Evolutionary conservation across 2,888 invertebrate genomes (phyloP), one percentile per base, ranked within the genome.

Genomic region (Athetis lepigone): DNA sequence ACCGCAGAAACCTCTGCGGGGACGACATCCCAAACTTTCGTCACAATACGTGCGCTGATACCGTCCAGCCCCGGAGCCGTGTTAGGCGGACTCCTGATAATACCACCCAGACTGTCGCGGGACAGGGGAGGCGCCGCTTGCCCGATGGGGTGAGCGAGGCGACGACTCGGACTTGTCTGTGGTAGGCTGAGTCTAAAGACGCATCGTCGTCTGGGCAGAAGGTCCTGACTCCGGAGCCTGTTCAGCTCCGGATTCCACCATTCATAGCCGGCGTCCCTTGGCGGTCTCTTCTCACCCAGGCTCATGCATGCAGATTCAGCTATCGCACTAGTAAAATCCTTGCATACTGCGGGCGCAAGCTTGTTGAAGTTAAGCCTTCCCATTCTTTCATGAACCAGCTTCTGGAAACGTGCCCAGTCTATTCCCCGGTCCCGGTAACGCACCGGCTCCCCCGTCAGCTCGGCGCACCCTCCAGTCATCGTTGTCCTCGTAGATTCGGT

Each of bases 91-190:
- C 13, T 13, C 3, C 29, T 11, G 7, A 33, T 33, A 2, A 33
- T 33, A 1, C 29, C 11, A 0, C 33, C 73, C n/a, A 81, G 4
- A 2, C 13, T 37, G 3, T 42, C 62, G 0, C 19, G n/a, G 0
- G 36, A 49, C 6, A 59, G 73, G 7, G 73, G 60, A 11, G 46
- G 47, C 25, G 64, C 59, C 45, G 65, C 70, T 0, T 5, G 16
- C 81, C 80, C 0, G 65, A 39, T 0, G 81, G 80, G 5, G 29
- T 19, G 37, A 60, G 51, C 6, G 79, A 55, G 0, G 81, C 82
- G 5, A 54, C 60, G 0, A 70, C 5, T 0, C 82, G 59, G 0
- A 85, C 56, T 23, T 55, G 50, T 5, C 29, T 11, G 29, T 33
- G 29, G 29, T 33, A 33, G 0, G 13, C 3, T 0, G 29, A 3